Conservation (phyloP, 2,888 invertebrate genomes). For the Polylopha cassiicola region DNA sequence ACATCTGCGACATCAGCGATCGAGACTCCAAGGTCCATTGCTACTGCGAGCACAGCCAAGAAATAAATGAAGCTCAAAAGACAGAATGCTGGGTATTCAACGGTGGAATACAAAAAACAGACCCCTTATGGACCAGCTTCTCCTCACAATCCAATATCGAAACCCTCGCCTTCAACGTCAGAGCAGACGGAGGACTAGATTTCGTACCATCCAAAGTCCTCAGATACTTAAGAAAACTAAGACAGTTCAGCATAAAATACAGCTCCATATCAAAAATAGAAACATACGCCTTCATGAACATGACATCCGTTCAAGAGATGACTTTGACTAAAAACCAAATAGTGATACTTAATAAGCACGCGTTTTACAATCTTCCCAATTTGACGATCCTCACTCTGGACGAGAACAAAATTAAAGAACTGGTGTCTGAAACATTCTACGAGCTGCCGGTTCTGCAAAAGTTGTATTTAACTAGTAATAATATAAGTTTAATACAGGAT, state of each 20-base stretch:
- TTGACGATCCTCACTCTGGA: conserved; percentile 83
- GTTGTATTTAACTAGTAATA: conserved; percentile 90
- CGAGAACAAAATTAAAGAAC: conserved; percentile 84
- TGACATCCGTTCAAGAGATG: conserved; percentile 82
- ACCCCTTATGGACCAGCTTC: conserved; percentile 85
- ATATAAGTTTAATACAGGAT: conserved; percentile 89
- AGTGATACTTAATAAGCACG: conserved; percentile 78
- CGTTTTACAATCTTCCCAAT: conserved; percentile 85
- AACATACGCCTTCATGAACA: conserved; percentile 85
- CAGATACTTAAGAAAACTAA: conserved; percentile 80
- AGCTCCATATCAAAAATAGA: conserved; percentile 83
- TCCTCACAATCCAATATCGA: conserved; percentile 83
- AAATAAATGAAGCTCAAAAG: conserved; percentile 78
- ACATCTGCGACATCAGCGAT: conserved; percentile 77
- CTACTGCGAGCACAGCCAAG: conserved; percentile 79
- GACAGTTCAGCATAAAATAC: conserved; percentile 83
- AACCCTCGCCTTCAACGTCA: conserved; percentile 83
- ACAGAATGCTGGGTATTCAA: conserved; percentile 88
- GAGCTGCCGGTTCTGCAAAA: conserved; percentile 84
- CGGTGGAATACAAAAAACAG: conserved; percentile 80
- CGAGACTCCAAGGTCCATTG: conserved; percentile 80
- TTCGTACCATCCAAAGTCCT: conserved; percentile 85
- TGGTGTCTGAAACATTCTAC: conserved; percentile 85
- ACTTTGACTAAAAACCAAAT: conserved; percentile 84
- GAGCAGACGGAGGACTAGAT: conserved; percentile 81